Base-by-base conservation (phyloP, 2,113 vertebrate species). In the Empidonax traillii region DNA sequence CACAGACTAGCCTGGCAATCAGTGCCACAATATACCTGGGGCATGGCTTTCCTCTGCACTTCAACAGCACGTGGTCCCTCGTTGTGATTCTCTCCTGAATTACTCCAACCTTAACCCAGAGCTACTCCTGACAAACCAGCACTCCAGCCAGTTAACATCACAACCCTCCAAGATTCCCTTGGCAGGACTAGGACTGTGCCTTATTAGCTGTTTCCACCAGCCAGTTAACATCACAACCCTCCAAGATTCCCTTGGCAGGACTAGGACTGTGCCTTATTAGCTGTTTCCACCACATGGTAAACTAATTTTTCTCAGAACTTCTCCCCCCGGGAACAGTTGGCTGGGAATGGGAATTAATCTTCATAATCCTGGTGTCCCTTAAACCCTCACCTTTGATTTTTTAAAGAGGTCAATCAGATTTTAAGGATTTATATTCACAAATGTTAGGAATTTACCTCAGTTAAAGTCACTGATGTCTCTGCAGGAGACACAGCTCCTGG, bases 271-370 rank as follows among this genome's bases (percentile, higher is more conserved):
- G 10, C 39, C 37, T 68, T 67, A 89, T 56, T 63, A 39, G 51
- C 55, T 63, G 73, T 78, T 96, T 96, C 77, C 75, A 87, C 80
- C 22, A 75, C 43, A 91, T 63, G 93, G 74, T 62, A 86, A 94
- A 95, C 31, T 53, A 13, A 13, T 30, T 89, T 91, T 87, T 65
- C 93, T 89, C 89, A 87, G 87, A 90, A 90, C 33, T 82, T 89
- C 84, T 89, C 37, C 43, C 55, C 82, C 73, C 47, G 55, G 72
- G 68, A 97, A 78, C 77, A 69, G 55, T 24, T 96, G 78, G 85
- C 65, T 89, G 87, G 92, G 94, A 97, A 97, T 76, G 85, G 87
- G 87, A 95, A 89, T 85, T 97, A 97, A 97, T 96, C 94, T 97
- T 87, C 78, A 80, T 97, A 97, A 97, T 97, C 96, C 90, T 30